Evolutionary conservation across 2,888 invertebrate species (phyloP).

Genomic region (Cerceris ruficornis): DNA sequence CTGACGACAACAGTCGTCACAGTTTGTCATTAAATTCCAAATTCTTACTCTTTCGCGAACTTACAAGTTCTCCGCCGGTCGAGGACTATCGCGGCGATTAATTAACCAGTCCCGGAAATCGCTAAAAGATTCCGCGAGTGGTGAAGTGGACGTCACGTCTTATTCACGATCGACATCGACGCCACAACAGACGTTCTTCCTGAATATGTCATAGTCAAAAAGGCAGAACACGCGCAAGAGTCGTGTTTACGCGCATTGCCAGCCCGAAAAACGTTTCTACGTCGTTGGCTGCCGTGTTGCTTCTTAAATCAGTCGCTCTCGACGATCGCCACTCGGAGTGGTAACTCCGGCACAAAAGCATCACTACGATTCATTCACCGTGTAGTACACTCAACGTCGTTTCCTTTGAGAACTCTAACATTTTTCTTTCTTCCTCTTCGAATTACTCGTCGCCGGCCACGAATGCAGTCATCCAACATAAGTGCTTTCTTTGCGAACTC

Average conservation of each 20-base stretch:
- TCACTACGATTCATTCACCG: conserved; percentile 47
- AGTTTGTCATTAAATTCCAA: too few relatives aligned
- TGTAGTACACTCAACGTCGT: conserved; percentile 49
- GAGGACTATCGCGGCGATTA: too few relatives aligned
- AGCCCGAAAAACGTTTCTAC: not conserved
- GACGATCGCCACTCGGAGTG: conserved; percentile 11
- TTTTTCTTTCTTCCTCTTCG: conserved; percentile 15
- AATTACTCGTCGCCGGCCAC: conserved; percentile 34
- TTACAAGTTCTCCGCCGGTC: too few relatives aligned
- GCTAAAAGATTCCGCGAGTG: too few relatives aligned
- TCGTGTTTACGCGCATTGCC: not conserved
- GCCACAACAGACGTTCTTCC: too few relatives aligned
- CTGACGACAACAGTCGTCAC: too few relatives aligned
- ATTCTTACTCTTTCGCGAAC: too few relatives aligned
- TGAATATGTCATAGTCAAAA: conserved; percentile 55
- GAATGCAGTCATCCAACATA: conserved; percentile 47
- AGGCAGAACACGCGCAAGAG: conserved; percentile 9
- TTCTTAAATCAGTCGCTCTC: conserved; percentile 9
- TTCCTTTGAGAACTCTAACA: conserved; percentile 52
- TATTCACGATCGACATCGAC: too few relatives aligned
- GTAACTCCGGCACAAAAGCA: conserved; percentile 42
- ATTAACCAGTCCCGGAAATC: too few relatives aligned
- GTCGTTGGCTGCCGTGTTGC: conserved; percentile 12
- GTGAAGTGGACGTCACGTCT: too few relatives aligned
- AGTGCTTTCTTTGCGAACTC: conserved; percentile 32